phyloP scores from a whole-genome alignment of 2,888 invertebrate genomes.

The Camptogramma bilineatum region DNA sequence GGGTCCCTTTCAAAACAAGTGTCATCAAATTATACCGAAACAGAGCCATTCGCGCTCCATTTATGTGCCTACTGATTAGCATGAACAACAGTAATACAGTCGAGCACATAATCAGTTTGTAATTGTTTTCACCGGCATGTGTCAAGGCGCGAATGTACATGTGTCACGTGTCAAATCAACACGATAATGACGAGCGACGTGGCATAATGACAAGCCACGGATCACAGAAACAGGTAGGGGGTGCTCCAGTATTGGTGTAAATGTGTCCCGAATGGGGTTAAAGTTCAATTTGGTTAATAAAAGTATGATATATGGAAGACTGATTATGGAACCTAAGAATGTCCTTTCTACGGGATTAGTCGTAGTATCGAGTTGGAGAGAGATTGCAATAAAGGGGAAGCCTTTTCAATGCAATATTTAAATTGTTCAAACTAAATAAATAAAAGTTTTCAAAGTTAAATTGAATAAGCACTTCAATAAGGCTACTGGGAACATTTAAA shows the following conservation, averaged over 20 bases:
- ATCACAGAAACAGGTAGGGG: slow-evolving; percentile 10
- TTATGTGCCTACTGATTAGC: slow-evolving; percentile 17
- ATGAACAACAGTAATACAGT: slow-evolving; percentile 23
- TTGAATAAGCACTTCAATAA: too few species aligned
- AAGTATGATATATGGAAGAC: neutral
- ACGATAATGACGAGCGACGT: slow-evolving; percentile 36
- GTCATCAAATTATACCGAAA: slow-evolving; percentile 6
- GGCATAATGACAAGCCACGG: slow-evolving; percentile 33
- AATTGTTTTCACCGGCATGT: slow-evolving; percentile 21
- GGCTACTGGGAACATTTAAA: too few species aligned
- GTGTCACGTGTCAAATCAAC: slow-evolving; percentile 44
- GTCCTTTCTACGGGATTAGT: too few species aligned
- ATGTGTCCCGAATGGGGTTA: slow-evolving; percentile 3
- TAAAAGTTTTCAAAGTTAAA: too few species aligned
- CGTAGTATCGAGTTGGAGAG: too few species aligned
- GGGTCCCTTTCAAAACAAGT: neutral
- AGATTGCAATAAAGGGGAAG: too few species aligned
- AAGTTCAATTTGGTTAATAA: neutral
- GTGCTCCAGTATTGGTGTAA: slow-evolving; percentile 6
- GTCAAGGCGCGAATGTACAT: slow-evolving; percentile 25
- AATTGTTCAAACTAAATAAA: too few species aligned
- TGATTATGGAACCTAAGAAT: too few species aligned
- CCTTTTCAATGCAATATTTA: too few species aligned
- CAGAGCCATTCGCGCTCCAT: slow-evolving; percentile 4
- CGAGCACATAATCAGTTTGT: slow-evolving; percentile 29